Base-by-base conservation (phyloP, 2,113 vertebrate genomes). In the Anseranas semipalmata region DNA sequence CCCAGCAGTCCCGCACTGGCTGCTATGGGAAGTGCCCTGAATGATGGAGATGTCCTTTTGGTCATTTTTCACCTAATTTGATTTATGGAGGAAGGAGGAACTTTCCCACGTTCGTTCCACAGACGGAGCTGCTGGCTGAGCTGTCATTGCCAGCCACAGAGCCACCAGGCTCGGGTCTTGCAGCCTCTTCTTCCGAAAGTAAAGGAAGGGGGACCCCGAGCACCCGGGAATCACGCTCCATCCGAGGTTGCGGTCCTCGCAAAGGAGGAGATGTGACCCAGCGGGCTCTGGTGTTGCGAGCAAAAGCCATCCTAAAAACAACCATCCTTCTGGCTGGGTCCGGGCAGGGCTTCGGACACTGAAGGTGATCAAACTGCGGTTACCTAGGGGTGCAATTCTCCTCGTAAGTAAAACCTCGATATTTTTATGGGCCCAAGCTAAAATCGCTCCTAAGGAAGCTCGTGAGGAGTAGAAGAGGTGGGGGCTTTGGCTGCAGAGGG, bases 51-150 rank as follows among this genome's bases (percentile, higher is more conserved):
- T 28, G 63, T 73, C 77, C 75, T 88, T 80, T 70, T 14, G 60
- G 55, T 77, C 66, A 87, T 95, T 95, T 96, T 96, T 94, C 84
- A 89, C 87, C 37, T 89, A 91, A 91, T 95, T 56, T 92, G 81
- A 92, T 94, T 93, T 83, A 85, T 59, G 89, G 77, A 89, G 89
- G 91, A 89, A 91, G 78, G 89, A 95, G 59, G 84, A 96, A 95
- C 87, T 91, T 97, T 95, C 93, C 94, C 94, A 94, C 84, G 45
- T 91, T 92, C 20, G 33, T 96, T 92, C 43, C 87, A 84, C 46
- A 60, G 93, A 80, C 78, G 68, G 92, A 89, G 89, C 83, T 37
- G 4, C 62, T 55, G 77, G 39, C 87, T 50, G 18, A 53, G 30
- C 19, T 91, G 62, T 89, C 66, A 2, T 1, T 80, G 55, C 39